A percentile compares a stretch with the other conserved stretches of the same genome.
phyloP scores from a whole-genome alignment of 2,888 invertebrate species.

The Linnaemya vulpina region DNA sequence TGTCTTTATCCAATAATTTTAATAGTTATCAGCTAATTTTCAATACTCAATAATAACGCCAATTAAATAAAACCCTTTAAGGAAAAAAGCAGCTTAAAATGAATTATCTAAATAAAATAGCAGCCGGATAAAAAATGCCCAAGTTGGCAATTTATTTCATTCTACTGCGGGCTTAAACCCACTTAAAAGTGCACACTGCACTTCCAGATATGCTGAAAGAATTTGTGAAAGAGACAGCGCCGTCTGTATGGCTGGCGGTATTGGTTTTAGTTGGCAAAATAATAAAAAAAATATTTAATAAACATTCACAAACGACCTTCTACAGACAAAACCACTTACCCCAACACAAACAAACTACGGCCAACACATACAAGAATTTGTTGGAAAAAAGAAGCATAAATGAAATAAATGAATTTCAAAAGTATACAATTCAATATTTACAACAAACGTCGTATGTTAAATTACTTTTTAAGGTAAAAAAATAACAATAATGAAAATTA shows the following conservation, averaged over 20 bases:
- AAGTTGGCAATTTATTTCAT: conserved; percentile 35
- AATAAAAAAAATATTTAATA: conserved; percentile 53
- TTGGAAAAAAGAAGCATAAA: background rate
- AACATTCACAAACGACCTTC: conserved; percentile 72
- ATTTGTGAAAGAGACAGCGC: too few relatives aligned
- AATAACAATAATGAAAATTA: background rate
- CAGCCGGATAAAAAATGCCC: conserved; percentile 51
- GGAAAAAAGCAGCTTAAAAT: conserved; percentile 4
- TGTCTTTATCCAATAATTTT: background rate
- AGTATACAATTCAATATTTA: conserved; percentile 28
- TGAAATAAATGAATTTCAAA: conserved; percentile 40
- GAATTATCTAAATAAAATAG: conserved; percentile 53
- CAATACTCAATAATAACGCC: background rate
- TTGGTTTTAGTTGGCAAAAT: conserved; percentile 33
- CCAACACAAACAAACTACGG: conserved; percentile 38
- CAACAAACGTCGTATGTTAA: conserved; percentile 37
- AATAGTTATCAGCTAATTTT: background rate
- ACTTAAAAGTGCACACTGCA: conserved; percentile 44
- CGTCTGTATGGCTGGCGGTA: background rate
- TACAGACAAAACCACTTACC: conserved; percentile 66
- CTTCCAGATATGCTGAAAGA: background rate
- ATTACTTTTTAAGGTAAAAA: conserved; percentile 44
- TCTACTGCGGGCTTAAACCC: conserved; percentile 14
- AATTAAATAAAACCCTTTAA: conserved; percentile 2
- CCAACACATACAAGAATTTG: conserved; percentile 20